These are phyloP conservation scores for Prochilodus magdalenae DNA, from an alignment of 2,113 vertebrate genomes.

Conservation along the genomic window DNA sequence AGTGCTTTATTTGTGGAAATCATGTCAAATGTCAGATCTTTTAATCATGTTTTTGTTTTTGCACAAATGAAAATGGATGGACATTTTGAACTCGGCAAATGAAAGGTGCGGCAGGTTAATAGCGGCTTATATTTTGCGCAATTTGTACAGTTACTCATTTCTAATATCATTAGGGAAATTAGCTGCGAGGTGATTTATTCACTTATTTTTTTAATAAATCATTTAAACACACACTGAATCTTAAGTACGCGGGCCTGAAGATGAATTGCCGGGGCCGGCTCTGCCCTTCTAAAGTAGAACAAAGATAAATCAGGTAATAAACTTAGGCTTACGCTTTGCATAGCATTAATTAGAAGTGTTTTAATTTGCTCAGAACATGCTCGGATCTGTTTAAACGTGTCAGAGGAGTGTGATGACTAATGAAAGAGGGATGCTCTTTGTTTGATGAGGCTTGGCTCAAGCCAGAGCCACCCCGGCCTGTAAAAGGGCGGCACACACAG, in stretches of 20 bases:
- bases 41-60: constrained; percentile 79
- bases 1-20: constrained; percentile 76
- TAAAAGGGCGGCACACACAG: neutral
- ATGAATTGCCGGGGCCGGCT: constrained; percentile 70
- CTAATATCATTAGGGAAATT: constrained; percentile 84
- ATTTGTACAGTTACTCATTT: constrained; percentile 81
- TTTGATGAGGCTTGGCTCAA: constrained; percentile 45
- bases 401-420: constrained; percentile 75
- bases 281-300: constrained; percentile 77
- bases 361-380: constrained; percentile 80
- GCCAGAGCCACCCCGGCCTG: neutral
- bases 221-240: constrained; percentile 78
- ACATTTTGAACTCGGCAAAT: constrained; percentile 70
- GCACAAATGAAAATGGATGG: constrained; percentile 78
- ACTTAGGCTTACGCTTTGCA: constrained; percentile 79
- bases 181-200: constrained; percentile 80
- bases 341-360: constrained; percentile 81
- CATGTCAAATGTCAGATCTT: constrained; percentile 74
- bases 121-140: constrained; percentile 75
- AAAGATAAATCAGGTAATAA: constrained; percentile 83
- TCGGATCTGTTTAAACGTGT: constrained; percentile 71
- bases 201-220: constrained; percentile 82
- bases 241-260: constrained; percentile 70
- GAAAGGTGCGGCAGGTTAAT: constrained; percentile 80
- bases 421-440: constrained; percentile 65